A percentile compares a stretch with the other conserved stretches of the same genome.
Conservation (phyloP, 2,888 invertebrate genomes). For the Cryptus armator region DNA sequence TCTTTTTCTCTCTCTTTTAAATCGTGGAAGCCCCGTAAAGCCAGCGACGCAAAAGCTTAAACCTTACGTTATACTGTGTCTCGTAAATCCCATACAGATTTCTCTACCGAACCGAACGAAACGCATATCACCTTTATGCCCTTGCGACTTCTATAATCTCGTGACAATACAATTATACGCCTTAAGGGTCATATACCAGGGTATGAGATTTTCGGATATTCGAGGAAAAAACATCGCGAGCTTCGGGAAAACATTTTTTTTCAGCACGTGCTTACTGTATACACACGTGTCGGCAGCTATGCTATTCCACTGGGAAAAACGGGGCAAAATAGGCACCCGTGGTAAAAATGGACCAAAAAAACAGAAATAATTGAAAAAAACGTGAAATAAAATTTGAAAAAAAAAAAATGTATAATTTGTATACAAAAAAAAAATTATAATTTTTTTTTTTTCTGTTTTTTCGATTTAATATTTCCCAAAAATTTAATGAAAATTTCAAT, state of each 20-base stretch:
- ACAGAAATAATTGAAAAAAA: too few relatives aligned
- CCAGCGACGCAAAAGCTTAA: slow-evolving; percentile 36
- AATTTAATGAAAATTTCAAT: too few relatives aligned
- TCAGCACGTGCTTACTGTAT: too few relatives aligned
- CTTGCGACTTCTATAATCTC: neutral
- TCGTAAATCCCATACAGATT: neutral
- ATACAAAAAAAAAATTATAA: too few relatives aligned
- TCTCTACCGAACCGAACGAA: neutral
- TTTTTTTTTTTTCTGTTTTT: too few relatives aligned
- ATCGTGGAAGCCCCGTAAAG: slow-evolving; percentile 39
- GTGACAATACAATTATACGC: neutral
- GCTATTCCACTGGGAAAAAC: too few relatives aligned
- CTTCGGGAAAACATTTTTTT: neutral
- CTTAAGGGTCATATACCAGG: neutral
- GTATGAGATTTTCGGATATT: neutral
- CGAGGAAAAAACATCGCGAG: neutral
- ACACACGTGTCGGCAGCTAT: too few relatives aligned
- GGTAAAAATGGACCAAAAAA: too few relatives aligned
- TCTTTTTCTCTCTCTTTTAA: slow-evolving; percentile 15
- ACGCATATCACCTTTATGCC: neutral
- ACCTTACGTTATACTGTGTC: neutral
- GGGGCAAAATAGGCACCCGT: too few relatives aligned
- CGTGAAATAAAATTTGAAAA: too few relatives aligned
- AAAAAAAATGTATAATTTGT: too few relatives aligned
- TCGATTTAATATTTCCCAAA: too few relatives aligned